Conservation (phyloP, 2,113 vertebrate species). For the Psittacus erithacus region DNA sequence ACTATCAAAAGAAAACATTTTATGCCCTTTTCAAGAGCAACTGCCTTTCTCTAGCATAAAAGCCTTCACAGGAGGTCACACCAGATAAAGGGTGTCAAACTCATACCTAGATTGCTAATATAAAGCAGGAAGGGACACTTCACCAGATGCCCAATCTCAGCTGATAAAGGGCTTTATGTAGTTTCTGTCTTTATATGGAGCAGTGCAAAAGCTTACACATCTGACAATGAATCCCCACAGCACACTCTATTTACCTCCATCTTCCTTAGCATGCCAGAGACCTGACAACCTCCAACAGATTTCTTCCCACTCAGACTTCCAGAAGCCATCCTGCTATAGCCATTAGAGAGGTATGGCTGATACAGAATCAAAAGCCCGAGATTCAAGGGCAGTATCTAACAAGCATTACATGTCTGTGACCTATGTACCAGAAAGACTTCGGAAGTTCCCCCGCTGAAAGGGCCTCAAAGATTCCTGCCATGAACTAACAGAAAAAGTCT, state of each 20-base stretch:
- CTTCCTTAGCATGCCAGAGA: not conserved
- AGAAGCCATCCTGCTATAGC: not conserved
- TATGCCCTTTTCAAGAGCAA: not conserved
- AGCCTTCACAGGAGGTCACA: not conserved
- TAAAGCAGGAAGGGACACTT: not conserved
- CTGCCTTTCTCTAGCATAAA: not conserved
- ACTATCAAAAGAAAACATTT: not conserved
- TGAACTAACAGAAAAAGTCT: not conserved
- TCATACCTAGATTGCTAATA: not conserved
- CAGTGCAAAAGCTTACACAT: not conserved
- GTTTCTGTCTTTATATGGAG: not conserved
- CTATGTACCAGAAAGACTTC: not conserved
- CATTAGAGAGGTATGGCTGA: not conserved
- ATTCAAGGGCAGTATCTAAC: not conserved
- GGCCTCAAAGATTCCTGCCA: not conserved
- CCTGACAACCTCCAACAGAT: rapidly evolving
- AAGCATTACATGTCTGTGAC: not conserved
- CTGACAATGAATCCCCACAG: not conserved
- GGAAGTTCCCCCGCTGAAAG: not conserved
- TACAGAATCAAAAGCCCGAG: not conserved
- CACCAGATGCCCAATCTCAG: not conserved
- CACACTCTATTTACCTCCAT: not conserved
- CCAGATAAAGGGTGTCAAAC: not conserved
- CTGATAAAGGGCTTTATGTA: not conserved
- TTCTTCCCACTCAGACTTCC: not conserved